phyloP scores from a whole-genome alignment of 2,797 vertebrate genomes.

The Poecilia gillii region DNA sequence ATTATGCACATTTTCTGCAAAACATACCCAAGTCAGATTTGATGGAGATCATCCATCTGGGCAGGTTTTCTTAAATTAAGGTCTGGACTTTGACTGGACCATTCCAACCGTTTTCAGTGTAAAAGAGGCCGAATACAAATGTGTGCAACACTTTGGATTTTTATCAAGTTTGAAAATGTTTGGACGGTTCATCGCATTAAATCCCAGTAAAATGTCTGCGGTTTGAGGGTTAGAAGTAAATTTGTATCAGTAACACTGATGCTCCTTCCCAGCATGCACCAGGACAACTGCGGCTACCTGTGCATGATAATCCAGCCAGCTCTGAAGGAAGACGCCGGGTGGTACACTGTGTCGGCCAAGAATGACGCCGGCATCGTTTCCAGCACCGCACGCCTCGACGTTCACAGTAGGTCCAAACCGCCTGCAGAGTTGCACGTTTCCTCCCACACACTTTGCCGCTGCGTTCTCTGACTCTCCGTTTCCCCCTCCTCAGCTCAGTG shows the following conservation, averaged over 20 bases:
- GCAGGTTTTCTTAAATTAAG: neutral
- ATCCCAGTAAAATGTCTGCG: neutral
- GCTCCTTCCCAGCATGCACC: conserved; percentile 89
- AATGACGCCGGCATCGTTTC: conserved; percentile 97
- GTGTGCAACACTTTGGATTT: neutral
- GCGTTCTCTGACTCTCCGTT: neutral
- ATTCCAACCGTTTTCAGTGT: neutral
- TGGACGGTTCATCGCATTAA: neutral
- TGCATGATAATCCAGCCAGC: conserved; percentile 98
- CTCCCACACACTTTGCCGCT: neutral
- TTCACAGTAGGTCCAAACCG: conserved; percentile 86
- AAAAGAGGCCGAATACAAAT: neutral
- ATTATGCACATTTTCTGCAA: neutral
- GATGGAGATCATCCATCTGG: neutral
- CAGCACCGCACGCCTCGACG: conserved; percentile 93
- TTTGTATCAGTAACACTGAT: neutral
- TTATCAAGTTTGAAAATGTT: neutral
- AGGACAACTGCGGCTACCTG: conserved; percentile 96
- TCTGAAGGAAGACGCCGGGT: conserved; percentile 94
- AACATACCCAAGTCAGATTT: neutral
- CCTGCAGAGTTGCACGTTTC: neutral
- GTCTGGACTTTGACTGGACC: neutral
- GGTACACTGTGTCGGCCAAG: conserved; percentile 98
- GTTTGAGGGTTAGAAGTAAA: neutral
- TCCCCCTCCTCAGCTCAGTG: conserved; percentile 86